phyloP scores from a whole-genome alignment of 2,888 invertebrate genomes.

The Nebria salina region DNA sequence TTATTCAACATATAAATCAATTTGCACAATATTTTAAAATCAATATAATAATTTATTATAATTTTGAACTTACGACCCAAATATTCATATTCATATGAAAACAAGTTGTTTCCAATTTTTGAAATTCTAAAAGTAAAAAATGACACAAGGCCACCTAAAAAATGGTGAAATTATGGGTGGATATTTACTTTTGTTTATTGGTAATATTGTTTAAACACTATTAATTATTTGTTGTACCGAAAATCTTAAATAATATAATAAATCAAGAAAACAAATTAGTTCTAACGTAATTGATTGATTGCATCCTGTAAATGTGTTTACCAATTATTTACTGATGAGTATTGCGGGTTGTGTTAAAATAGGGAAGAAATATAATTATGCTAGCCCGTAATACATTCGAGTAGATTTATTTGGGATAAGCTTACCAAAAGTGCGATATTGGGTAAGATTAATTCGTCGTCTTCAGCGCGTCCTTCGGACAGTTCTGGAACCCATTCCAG shows the following conservation, averaged over 20 bases:
- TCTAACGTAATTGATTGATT: no score
- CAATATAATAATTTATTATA: neutral
- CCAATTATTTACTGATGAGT: no score
- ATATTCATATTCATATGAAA: neutral
- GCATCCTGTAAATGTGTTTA: no score
- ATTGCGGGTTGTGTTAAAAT: no score
- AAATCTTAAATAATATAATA: no score
- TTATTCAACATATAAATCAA: no score
- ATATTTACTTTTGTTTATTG: neutral
- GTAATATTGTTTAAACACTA: neutral
- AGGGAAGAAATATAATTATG: no score
- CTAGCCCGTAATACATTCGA: no score
- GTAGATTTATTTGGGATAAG: conserved; percentile 48
- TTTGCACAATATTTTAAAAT: no score
- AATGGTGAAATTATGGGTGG: neutral
- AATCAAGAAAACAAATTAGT: no score
- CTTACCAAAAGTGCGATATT: conserved; percentile 89
- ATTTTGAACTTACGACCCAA: neutral
- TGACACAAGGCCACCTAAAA: neutral
- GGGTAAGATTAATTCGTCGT: conserved; percentile 79
- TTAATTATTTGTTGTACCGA: no score
- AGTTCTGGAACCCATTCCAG: conserved; percentile 79
- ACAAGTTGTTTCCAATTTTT: neutral
- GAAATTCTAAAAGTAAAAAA: neutral
- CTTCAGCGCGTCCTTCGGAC: conserved; percentile 77